Base-by-base conservation (phyloP, 64 coral and sea anemone species). In the Catalaphyllia jardinei region DNA sequence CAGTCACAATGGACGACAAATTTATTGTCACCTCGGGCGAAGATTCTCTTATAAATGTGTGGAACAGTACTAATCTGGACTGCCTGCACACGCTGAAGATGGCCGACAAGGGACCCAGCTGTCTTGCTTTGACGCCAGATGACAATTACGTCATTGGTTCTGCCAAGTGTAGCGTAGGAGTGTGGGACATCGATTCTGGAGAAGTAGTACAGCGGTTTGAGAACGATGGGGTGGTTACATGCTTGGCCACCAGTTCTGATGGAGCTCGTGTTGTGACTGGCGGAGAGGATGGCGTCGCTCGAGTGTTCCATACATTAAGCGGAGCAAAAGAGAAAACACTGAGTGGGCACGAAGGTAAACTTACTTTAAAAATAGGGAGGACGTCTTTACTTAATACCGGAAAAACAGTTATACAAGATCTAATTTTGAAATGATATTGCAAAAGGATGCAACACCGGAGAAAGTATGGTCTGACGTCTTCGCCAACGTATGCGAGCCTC, bases 171-270 rank as follows among this genome's bases (percentile, higher is more conserved):
- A 71, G 46, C 27, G 35, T 87, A 28, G 94, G 88, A 64, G 75
- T 91, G 35, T 96, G 94, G 94, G 88, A 93, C 74, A 72, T 96
- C 50, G 94, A 96, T 91, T 90, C 94, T 55, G 94, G 94, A 65
- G 94, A 96, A 87, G 74, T 71, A 29, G 52, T 93, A 64, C 72
- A 72, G 17, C 78, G 73, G 30, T 57, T 96, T 88, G 76, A 96
- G 51, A 93, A 89, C 64, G 78, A 71, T 38, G 55, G 82, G 30
- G 54, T 83, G 20, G 84, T 96, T 22, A 93, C 76, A 24, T 93
- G 91, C 51, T 73, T 96, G 22, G 88, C 91, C 27, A 46, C 89
- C 3, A 61, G 75, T n/a, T 24, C 39, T 29, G 91, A 96, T 19
- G 73, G 83, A 20, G 38, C n/a, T 89, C 52, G 15, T 63, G 75